Evolutionary conservation across 53 echinoderm and acorn worm species (phyloP), one percentile per base, ranked within the genome.

Genomic region (Zoroaster sp.): DNA sequence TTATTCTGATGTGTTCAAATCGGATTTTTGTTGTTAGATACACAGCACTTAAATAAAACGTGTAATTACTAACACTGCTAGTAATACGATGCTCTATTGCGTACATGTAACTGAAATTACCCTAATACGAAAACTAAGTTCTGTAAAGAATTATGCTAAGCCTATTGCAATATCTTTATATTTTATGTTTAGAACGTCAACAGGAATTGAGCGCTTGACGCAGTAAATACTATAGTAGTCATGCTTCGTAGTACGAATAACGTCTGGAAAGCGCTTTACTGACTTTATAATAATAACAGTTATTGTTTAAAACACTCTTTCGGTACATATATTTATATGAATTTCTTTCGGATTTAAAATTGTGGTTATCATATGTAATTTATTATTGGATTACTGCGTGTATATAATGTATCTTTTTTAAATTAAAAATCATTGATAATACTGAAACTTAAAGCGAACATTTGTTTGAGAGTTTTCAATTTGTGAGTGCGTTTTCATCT

Each of bases 101-200:
- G 4, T 59, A 59, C 63, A 74, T 21, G 36, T 40, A 49, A 85
- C 71, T 71, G 71, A 85, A 85, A 85, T 85, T 31, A 44, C 23
- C 85, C 71, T 32, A 51, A 44, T 8, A 79, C 21, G 12, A 20
- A 79, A 17, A 85, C n/a, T 11, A 45, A 35, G 42, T 68, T 82
- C 32, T 83, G 71, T 40, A 70, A 45, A 47, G 71, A 69, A 40
- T 49, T 71, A 33, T 69, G 85, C 71, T 45, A 41, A 47, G 52
- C 45, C 55, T 76, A 66, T 85, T 85, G 85, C 85, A 85, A 85
- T 85, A 85, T 85, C 69, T 85, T 85, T 85, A 85, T 85, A 85
- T 85, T 85, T 51, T 85, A 85, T 85, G 70, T 85, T 69, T 31
- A 70, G 69, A 68, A 30, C 32, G 45, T 76, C 33, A 46, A 55